These are phyloP conservation scores for Eledone cirrhosa DNA, from an alignment of 2,888 invertebrate genomes.

Conservation along the genomic window DNA sequence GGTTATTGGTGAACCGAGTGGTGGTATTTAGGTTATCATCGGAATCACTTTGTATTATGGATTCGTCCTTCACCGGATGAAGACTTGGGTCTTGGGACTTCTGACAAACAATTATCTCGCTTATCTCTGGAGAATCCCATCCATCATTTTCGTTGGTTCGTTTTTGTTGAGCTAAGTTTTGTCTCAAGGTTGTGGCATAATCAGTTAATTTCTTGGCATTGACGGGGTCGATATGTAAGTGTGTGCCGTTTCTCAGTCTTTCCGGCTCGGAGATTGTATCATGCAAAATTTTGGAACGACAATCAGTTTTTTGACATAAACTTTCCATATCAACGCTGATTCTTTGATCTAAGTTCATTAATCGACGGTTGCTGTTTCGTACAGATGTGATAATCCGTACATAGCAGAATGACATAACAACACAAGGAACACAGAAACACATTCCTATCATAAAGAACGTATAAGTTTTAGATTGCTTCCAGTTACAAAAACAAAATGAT, in stretches of 20 bases:
- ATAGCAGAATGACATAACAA: constrained; percentile 57
- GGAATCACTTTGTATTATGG: neutral
- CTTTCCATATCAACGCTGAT: constrained; percentile 4
- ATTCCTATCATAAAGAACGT: constrained; percentile 59
- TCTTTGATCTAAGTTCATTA: neutral
- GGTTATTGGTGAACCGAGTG: neutral
- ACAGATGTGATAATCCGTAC: constrained; percentile 46
- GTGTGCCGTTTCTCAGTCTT: neutral
- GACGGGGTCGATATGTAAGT: neutral
- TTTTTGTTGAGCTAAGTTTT: neutral
- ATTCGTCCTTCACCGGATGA: too few relatives aligned
- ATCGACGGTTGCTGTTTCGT: constrained; percentile 40
- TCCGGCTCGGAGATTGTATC: neutral
- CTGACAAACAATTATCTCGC: neutral
- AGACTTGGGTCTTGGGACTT: neutral
- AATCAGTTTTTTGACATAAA: neutral
- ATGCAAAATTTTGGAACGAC: neutral
- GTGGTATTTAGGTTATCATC: neutral
- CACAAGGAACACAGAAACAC: constrained; percentile 58
- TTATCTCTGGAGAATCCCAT: too few relatives aligned
- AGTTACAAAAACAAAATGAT: constrained; percentile 59
- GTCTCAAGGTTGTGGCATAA: neutral
- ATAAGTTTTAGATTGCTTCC: constrained; percentile 52
- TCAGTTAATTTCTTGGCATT: constrained; percentile 5
- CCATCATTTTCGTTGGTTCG: too few relatives aligned